Evolutionary conservation across 2,797 vertebrate genomes (phyloP), one percentile per base, ranked within the genome.

Genomic region (Lophius americanus): DNA sequence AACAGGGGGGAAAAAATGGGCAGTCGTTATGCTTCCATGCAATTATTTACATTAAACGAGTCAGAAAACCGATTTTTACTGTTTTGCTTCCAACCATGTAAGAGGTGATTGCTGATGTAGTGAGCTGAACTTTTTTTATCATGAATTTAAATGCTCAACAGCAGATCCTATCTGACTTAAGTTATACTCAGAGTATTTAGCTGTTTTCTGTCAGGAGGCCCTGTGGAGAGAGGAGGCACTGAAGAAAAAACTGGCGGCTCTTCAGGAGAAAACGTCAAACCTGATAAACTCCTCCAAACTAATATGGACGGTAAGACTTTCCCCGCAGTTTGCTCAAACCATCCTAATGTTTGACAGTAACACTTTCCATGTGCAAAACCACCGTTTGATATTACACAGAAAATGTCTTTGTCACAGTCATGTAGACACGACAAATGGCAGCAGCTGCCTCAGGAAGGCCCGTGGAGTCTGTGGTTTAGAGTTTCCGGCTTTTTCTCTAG

Each of bases 201-300:
- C 9, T 61, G 59, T 47, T 63, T 38, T 37, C 43, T 55, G 12
- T n/a, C 80, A 95, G 94, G 94, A 94, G 78, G 93, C 93, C 23
- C 73, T 95, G 77, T 91, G 89, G 81, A 91, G 94, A 77, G 94
- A 95, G 75, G 90, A 90, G 48, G 64, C 64, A 0, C 12, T 94
- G 77, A 93, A 91, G 79, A 89, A 91, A 76, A 95, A 95, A 84
- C 81, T 95, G 39, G 68, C 74, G 1, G 42, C 75, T 36, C 88
- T 94, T 9, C 91, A 94, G 74, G 86, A 89, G 67, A 88, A 73
- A 14, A 82, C 88, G 0, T 64, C 89, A 32, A 87, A 82, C 68
- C 81, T 95, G 10, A n/a, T 90, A 13, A 85, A 73, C 76, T 90
- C 92, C 47, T 90, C 93, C 44, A 82, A 72, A 33, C 10, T 32